These are phyloP conservation scores for Xiphydria camelus DNA, from an alignment of 2,888 invertebrate species.

Conservation along the genomic window DNA sequence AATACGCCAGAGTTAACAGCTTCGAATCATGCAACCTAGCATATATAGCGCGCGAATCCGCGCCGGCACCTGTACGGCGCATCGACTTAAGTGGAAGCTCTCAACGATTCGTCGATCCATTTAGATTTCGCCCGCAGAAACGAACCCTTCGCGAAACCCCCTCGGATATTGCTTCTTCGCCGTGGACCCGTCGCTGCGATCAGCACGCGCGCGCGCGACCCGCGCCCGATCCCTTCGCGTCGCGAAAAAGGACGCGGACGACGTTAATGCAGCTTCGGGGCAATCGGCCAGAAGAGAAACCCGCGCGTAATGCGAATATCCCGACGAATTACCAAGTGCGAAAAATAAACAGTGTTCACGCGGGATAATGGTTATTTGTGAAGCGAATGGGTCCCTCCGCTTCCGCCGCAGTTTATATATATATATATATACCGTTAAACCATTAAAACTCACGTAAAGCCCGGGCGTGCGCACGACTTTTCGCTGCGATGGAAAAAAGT, in stretches of 20 bases:
- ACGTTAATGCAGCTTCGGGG: neutral
- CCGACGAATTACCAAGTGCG: conserved; percentile 14
- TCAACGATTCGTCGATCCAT: conserved; percentile 20
- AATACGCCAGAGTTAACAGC: conserved; percentile 39
- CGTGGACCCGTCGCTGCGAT: too few species aligned
- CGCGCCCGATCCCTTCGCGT: neutral
- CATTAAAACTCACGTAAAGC: conserved; percentile 21
- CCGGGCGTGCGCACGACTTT: conserved; percentile 5
- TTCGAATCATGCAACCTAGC: conserved; percentile 37
- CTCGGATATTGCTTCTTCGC: too few species aligned
- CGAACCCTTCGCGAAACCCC: too few species aligned
- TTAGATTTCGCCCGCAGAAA: too few species aligned
- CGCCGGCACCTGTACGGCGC: too few species aligned
- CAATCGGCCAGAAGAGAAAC: conserved; percentile 1
- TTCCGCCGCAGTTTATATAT: conserved; percentile 18
- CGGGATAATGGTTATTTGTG: conserved; percentile 10
- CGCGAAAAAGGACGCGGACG: neutral
- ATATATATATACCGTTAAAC: conserved; percentile 18
- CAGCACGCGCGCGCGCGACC: too few species aligned
- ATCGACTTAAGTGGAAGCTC: conserved; percentile 33
- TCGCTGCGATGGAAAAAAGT: conserved; percentile 14
- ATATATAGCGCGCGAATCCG: too few species aligned
- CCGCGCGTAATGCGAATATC: neutral
- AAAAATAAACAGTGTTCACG: conserved; percentile 24
- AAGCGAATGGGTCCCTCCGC: neutral